Evolutionary conservation across 2,113 vertebrate species (phyloP), one percentile per base, ranked within the genome.

Genomic region (Paedocypris sp.): DNA sequence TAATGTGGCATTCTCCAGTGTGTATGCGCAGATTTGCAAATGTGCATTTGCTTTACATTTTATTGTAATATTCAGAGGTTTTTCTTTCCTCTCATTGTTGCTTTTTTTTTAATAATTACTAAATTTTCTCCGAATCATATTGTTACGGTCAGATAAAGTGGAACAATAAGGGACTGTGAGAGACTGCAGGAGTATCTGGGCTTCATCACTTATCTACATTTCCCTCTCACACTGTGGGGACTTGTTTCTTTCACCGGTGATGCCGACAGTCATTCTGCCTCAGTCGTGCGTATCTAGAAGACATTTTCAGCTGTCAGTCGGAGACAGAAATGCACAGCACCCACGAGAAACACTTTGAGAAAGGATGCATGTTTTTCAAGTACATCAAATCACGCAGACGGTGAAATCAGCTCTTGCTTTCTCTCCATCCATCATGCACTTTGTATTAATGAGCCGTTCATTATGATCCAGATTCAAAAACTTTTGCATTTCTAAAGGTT

Each of bases 241-340:
- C 63, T 39, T 23, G 68, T 64, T 76, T 78, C 72, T 66, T 77
- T 74, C 20, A 39, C 35, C 60, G 73, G 73, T 56, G 69, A 69
- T 60, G 59, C 66, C 58, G 70, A 62, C 73, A 69, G 70, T 75
- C 73, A 77, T 80, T 74, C 68, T 67, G 52, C 63, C 63, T 64
- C 65, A 20, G 72, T 80, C 72, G 80, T 68, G 66, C 73, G 45
- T 80, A 76, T 85, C 80, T 81, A 72, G 70, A 62, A 80, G 69
- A 80, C 57, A 52, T 70, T 68, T 67, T 61, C 39, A 61, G 50
- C 47, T 60, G 75, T 73, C 71, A 78, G 60, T 70, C 70, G 66
- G 67, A 72, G 73, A 69, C 62, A 33, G 58, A 64, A 31, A 60
- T 47, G 70, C 73, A 51, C 66, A 23, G 65, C 12, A 48, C 59